Evolutionary conservation across 2,113 vertebrate species (phyloP).

Genomic region (Alouatta palliata): DNA sequence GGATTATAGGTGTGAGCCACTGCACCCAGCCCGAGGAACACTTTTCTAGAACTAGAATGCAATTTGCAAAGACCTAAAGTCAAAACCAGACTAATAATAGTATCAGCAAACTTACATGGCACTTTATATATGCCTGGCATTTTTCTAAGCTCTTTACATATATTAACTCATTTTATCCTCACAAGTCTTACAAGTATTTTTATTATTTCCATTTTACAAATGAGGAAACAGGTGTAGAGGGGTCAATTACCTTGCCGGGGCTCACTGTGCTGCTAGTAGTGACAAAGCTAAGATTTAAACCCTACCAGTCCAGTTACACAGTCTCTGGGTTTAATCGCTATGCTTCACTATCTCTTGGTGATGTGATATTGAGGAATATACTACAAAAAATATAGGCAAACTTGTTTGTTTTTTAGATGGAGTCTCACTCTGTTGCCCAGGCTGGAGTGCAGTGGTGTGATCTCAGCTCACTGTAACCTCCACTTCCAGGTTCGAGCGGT

Average conservation of each 20-base stretch:
- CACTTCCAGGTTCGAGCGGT: too few relatives aligned
- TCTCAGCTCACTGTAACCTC: too few relatives aligned
- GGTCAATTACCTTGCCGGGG: not conserved
- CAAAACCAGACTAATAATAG: not conserved
- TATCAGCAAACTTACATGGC: not conserved
- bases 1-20: too few relatives aligned
- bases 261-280: not conserved
- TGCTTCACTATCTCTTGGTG: not conserved
- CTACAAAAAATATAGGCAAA: not conserved
- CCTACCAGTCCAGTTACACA: not conserved
- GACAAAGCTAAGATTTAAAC: not conserved
- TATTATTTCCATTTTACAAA: not conserved
- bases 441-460: too few relatives aligned
- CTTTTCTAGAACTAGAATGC: not conserved
- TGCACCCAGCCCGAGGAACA: too few relatives aligned
- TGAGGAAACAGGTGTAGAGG: not conserved
- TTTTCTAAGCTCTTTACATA: not conserved
- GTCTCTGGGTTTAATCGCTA: not conserved
- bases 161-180: not conserved
- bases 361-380: not conserved
- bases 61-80: conserved; percentile 37
- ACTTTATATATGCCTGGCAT: not conserved
- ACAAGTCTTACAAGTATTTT: not conserved
- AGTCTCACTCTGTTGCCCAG: too few relatives aligned
- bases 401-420: too few relatives aligned